These are phyloP conservation scores for Malurus leucopterus DNA, from an alignment of 2,797 vertebrate genomes.

Conservation along the genomic window DNA sequence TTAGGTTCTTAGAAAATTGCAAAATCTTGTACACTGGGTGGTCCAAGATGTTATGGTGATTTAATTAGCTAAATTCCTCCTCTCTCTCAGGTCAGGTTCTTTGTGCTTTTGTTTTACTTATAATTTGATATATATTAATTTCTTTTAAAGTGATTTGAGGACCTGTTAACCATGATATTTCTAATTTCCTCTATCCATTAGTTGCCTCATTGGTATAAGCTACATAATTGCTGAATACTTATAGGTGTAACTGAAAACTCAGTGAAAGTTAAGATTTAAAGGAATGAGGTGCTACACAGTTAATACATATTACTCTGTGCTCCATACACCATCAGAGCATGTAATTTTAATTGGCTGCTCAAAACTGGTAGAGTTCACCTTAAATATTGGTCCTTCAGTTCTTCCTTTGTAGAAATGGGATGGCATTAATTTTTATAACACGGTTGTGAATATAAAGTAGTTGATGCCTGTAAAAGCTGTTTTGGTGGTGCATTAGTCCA, in stretches of 20 bases:
- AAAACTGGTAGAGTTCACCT: background rate
- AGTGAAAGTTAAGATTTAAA: background rate
- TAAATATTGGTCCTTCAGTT: background rate
- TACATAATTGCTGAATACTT: background rate
- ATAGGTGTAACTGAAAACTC: background rate
- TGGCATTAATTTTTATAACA: background rate
- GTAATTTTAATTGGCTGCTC: background rate
- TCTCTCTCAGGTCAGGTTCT: background rate
- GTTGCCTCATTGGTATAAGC: background rate
- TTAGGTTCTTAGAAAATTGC: background rate
- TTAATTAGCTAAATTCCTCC: background rate
- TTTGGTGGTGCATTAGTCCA: background rate
- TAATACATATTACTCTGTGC: background rate
- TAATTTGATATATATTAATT: background rate
- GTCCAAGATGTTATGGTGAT: background rate
- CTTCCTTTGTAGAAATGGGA: background rate
- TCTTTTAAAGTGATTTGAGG: background rate
- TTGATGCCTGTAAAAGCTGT: background rate
- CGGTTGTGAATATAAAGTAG: background rate
- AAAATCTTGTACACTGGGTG: background rate
- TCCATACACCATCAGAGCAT: background rate
- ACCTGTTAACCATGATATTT: background rate
- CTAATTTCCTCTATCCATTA: background rate
- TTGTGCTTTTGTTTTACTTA: background rate
- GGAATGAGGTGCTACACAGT: background rate